These are phyloP conservation scores for Euphonia xanthogaster DNA, from an alignment of 2,797 vertebrate species.

Conservation along the genomic window DNA sequence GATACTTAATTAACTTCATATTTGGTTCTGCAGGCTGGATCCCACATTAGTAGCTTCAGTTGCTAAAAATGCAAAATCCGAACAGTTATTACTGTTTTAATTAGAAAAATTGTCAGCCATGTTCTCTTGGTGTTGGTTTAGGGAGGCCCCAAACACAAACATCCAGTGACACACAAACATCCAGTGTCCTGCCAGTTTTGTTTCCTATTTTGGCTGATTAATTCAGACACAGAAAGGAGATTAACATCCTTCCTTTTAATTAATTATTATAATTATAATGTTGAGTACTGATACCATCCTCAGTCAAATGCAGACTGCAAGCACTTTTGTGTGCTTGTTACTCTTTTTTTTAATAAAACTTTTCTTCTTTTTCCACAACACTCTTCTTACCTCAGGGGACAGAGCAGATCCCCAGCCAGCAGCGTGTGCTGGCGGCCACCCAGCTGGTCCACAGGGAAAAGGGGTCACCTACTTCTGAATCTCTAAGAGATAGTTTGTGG, in stretches of 20 bases:
- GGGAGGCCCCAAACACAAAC: background rate
- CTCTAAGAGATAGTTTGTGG: background rate
- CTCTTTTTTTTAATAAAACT: background rate
- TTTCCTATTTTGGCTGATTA: constrained; percentile 25
- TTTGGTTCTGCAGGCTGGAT: constrained; percentile 7
- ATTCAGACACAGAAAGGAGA: background rate
- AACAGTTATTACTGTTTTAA: constrained; percentile 45
- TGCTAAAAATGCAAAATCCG: constrained; percentile 32
- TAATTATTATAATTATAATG: background rate
- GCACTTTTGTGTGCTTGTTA: background rate
- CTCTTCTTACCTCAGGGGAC: background rate
- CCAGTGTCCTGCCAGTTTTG: constrained; percentile 15
- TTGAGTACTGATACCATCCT: background rate
- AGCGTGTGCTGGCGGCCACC: background rate
- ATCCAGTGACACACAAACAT: background rate
- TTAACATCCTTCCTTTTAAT: background rate
- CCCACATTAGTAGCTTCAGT: constrained; percentile 40
- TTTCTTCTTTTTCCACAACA: background rate
- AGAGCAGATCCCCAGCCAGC: fast-evolving
- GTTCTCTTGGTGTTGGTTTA: constrained; percentile 28
- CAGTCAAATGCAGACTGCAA: background rate
- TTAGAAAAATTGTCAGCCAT: constrained; percentile 29
- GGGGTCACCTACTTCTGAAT: background rate
- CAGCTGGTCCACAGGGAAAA: background rate
- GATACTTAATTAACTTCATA: constrained; percentile 58